phyloP scores from a whole-genome alignment of 2,113 vertebrate genomes.

The Trachemys scripta region DNA sequence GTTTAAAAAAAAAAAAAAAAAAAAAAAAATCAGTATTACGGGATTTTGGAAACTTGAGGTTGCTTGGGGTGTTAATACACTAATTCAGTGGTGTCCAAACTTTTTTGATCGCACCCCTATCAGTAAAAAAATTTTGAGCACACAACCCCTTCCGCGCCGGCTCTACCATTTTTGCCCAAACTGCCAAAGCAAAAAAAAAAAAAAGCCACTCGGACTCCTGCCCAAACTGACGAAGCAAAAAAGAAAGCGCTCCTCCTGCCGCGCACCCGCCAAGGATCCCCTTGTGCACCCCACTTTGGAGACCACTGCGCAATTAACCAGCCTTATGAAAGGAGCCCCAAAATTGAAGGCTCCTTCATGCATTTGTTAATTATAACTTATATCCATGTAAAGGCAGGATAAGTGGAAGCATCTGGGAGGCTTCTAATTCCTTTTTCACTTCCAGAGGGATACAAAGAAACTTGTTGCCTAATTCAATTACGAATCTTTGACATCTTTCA shows the following conservation, averaged over 20 bases:
- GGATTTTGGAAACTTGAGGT: not conserved
- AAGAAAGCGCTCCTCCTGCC: no score
- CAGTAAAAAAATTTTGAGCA: no score
- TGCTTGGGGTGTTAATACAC: not conserved
- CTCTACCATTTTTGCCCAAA: no score
- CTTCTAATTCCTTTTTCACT: not conserved
- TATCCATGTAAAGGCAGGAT: not conserved
- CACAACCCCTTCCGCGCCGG: no score
- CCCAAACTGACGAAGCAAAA: no score
- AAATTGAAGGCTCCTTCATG: not conserved
- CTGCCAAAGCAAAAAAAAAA: no score
- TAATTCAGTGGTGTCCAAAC: not conserved
- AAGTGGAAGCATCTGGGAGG: not conserved
- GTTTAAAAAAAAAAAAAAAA: not conserved
- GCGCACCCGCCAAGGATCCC: no score
- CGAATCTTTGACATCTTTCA: rapidly evolving
- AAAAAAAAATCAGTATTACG: not conserved
- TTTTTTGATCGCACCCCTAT: no score
- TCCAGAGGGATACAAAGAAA: not conserved
- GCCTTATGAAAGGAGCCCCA: not conserved
- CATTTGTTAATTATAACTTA: not conserved
- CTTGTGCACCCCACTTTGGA: no score
- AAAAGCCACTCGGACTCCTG: no score
- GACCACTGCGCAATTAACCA: not conserved
- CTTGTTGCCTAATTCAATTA: not conserved